Percentiles rank a stretch among this genome's conserved stretches.
These are phyloP conservation scores for Tenthredo amoena DNA, from an alignment of 2,888 invertebrate species.

Conservation along the genomic window DNA sequence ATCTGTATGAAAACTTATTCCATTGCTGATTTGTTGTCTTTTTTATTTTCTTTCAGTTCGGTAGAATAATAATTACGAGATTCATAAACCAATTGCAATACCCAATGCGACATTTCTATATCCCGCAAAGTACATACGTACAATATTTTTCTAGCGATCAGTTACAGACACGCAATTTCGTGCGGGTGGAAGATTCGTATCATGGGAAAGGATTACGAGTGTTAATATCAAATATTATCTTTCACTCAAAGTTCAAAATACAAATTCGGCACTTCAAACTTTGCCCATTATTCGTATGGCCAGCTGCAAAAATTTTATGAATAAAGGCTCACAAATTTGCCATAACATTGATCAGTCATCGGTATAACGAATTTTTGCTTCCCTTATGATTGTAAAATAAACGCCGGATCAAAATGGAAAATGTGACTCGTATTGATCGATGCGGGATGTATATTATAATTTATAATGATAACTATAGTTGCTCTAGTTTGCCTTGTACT, in stretches of 20 bases:
- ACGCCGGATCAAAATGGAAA: not conserved
- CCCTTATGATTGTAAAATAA: not conserved
- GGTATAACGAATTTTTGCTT: not conserved
- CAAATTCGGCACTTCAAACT: not conserved
- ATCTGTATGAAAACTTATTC: not conserved
- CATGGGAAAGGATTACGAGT: not conserved
- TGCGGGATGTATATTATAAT: slow-evolving; percentile 25
- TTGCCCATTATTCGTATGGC: not conserved
- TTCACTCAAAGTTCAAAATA: not conserved
- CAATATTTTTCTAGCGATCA: not conserved
- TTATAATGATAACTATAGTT: slow-evolving; percentile 30
- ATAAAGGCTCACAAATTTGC: not conserved
- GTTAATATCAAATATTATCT: not conserved
- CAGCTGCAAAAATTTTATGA: not conserved
- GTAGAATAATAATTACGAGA: slow-evolving; percentile 3
- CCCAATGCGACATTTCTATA: slow-evolving; percentile 18
- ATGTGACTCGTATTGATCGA: not conserved
- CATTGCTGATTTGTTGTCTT: not conserved
- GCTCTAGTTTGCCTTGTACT: slow-evolving; percentile 35
- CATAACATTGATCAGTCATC: not conserved
- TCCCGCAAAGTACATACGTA: slow-evolving; percentile 1
- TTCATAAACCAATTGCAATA: not conserved
- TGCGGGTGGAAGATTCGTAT: slow-evolving; percentile 36
- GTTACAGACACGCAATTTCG: not conserved
- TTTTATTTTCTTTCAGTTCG: not conserved